Evolutionary conservation across 2,888 invertebrate species (phyloP), one percentile per base, ranked within the genome.

Genomic region (Caenorhabditis sp.): DNA sequence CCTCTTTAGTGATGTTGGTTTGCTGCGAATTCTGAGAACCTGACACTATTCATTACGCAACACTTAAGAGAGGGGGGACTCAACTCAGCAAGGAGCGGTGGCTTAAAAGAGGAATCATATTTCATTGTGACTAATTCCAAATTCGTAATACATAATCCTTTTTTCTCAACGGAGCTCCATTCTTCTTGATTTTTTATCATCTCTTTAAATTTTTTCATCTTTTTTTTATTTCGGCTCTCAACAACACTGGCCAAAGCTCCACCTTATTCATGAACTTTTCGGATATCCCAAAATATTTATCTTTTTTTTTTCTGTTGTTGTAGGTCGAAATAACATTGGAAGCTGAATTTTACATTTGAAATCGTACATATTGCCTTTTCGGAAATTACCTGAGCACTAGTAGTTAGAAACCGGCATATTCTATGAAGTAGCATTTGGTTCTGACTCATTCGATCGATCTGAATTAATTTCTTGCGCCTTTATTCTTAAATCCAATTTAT

Each of bases 121-220:
- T 14, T 14, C 12, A 43, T 14, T 12, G 14, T 12, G 3, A 3
- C 3, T 3, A 43, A 43, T 2, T 21, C 10, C 17, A 72, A 17
- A 36, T 72, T 67, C 21, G 62, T 61, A 8, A 60, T 25, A 17
- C 72, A 67, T 1, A 54, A 27, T 14, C 72, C 72, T 49, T 67
- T 61, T 7, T 54, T 43, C 67, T 72, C 72, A 26, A 72, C 68
- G 0, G 17, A 20, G n/a, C 20, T 23, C 72, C 72, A 72, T 10
- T 59, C 53, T 54, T 5, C 31, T 14, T 31, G 43, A 26, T 31
- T 26, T 5, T 21, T 20, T 1, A 43, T 25, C 8, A 2, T 26
- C 14, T 26, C 25, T 5, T 25, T 54, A 59, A 72, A 61, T 49
- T 59, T 72, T 31, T 59, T 62, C 17, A 53, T 53, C 23, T 58